Evolutionary conservation across 2,888 invertebrate species (phyloP).

Genomic region (Xestia ashworthii): DNA sequence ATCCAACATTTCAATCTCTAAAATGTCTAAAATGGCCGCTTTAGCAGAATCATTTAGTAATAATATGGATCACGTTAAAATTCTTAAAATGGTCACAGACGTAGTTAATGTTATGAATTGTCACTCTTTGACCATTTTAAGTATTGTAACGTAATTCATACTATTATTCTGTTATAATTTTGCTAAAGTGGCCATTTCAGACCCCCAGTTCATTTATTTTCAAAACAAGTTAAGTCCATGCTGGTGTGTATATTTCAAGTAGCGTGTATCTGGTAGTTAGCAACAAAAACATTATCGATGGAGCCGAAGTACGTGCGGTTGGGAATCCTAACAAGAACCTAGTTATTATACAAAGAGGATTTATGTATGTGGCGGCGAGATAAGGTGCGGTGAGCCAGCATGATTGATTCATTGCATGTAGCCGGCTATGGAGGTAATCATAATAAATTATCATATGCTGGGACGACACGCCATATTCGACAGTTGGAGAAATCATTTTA

Average conservation of each 20-base stretch:
- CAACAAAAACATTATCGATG: conserved; percentile 43
- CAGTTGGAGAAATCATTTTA: conserved; percentile 46
- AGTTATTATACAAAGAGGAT: conserved; percentile 58
- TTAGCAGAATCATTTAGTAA: too few relatives aligned
- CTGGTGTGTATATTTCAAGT: conserved; percentile 15
- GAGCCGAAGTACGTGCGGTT: conserved; percentile 2
- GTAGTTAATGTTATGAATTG: too few relatives aligned
- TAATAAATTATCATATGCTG: conserved; percentile 60
- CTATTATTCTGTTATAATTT: too few relatives aligned
- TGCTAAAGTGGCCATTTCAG: too few relatives aligned
- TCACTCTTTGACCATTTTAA: too few relatives aligned
- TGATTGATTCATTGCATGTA: conserved; percentile 65
- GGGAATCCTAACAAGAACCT: conserved; percentile 41
- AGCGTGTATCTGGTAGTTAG: conserved; percentile 6
- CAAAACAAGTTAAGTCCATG: neutral
- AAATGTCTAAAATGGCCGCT: too few relatives aligned
- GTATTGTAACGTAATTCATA: too few relatives aligned
- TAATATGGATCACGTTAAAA: too few relatives aligned
- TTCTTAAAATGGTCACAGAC: too few relatives aligned
- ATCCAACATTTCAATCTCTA: neutral
- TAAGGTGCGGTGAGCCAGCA: conserved; percentile 49
- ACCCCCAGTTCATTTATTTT: neutral
- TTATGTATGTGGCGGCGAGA: conserved; percentile 57
- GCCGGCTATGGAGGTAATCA: conserved; percentile 50
- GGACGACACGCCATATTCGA: conserved; percentile 29